A percentile compares a stretch with the other conserved stretches of the same genome.
Conservation (phyloP, 2,113 vertebrate species). For the Cheilinus undulatus region DNA sequence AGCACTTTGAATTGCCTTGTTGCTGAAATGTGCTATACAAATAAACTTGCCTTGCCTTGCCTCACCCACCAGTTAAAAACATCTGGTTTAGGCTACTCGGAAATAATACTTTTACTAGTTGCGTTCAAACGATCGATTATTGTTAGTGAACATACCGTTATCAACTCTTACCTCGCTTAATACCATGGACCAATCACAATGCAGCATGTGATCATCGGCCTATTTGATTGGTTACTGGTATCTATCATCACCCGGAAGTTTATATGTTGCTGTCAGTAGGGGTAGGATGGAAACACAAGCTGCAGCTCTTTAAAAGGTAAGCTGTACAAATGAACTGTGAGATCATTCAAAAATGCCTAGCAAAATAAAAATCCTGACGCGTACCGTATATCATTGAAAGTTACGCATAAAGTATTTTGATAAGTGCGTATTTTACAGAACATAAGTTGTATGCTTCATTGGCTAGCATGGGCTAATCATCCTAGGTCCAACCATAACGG, state of each 20-base stretch:
- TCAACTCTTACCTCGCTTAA: background rate
- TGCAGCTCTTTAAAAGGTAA: conserved; percentile 26
- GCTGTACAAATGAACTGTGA: background rate
- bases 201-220: background rate
- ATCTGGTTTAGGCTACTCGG: too few species aligned
- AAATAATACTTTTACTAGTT: too few species aligned
- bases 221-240: conserved; percentile 54
- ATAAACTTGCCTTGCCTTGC: too few species aligned
- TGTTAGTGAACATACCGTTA: background rate
- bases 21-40: too few species aligned
- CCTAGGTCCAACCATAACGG: background rate
- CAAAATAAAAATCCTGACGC: background rate
- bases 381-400: background rate
- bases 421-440: background rate
- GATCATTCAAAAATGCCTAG: background rate
- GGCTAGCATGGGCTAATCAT: conserved; percentile 1
- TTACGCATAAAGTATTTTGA: background rate
- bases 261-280: background rate
- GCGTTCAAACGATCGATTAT: too few species aligned
- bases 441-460: background rate
- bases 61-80: too few species aligned
- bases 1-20: too few species aligned
- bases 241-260: conserved; percentile 45
- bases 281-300: conserved; percentile 10
- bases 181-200: conserved; percentile 26